These are phyloP conservation scores for Eumeta japonica DNA, from an alignment of 1,140 invertebrate species.

Conservation along the genomic window DNA sequence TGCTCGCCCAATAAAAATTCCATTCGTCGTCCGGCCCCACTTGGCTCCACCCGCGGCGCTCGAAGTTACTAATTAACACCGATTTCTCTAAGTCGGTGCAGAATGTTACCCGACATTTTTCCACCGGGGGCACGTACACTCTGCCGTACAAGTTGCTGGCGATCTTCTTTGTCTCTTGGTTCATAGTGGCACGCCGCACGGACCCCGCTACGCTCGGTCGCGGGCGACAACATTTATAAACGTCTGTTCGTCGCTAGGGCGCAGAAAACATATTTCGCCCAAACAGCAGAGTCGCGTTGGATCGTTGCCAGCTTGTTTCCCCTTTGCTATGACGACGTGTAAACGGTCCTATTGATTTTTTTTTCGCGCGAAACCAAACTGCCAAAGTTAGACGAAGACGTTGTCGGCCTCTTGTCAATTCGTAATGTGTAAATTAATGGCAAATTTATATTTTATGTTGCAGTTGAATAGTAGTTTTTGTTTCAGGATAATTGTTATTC, in stretches of 20 bases:
- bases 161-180: slow-evolving; percentile 31
- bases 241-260: too few relatives aligned
- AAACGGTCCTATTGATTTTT: slow-evolving; percentile 26
- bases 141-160: slow-evolving; percentile 27
- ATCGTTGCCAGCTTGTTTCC: slow-evolving; percentile 16
- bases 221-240: too few relatives aligned
- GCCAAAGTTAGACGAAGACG: too few relatives aligned
- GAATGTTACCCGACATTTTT: slow-evolving; percentile 70
- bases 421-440: too few relatives aligned
- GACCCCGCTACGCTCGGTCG: too few relatives aligned
- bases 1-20: slow-evolving; percentile 96
- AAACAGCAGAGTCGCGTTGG: too few relatives aligned
- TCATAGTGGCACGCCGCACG: slow-evolving; percentile 15
- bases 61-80: slow-evolving; percentile 91
- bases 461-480: too few relatives aligned
- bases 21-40: slow-evolving; percentile 92
- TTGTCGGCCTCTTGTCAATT: too few relatives aligned
- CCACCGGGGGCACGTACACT: slow-evolving; percentile 27
- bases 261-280: too few relatives aligned
- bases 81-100: slow-evolving; percentile 94
- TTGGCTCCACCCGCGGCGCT: slow-evolving; percentile 88
- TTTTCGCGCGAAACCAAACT: too few relatives aligned
- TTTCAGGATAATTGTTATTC: too few relatives aligned
- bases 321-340: slow-evolving; percentile 28
- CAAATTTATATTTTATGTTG: too few relatives aligned